Evolutionary conservation across 2,888 invertebrate genomes (phyloP), one percentile per base, ranked within the genome.

Genomic region (Balanococcus diminutus): DNA sequence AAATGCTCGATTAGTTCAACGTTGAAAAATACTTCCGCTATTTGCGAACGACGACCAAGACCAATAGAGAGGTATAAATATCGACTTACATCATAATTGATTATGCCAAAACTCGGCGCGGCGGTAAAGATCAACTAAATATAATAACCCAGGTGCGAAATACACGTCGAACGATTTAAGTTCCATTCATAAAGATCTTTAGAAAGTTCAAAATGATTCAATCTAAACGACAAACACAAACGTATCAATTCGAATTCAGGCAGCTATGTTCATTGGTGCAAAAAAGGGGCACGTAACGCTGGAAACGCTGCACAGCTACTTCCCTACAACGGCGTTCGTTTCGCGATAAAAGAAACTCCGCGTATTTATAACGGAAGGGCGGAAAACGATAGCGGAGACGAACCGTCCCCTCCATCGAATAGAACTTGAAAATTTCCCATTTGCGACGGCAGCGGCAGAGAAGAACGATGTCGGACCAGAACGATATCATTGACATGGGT

Each of bases 361-460:
- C 51, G n/a, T n/a, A n/a, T n/a, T n/a, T n/a, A 31, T 39, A 84
- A 84, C 42, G 79, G 84, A 25, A 75, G 84, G 84, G 75, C 79
- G 84, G 79, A 84, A 84, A 84, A 79, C 42, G 72, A 16, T 8
- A 9, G 5, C 51, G n/a, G 84, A 46, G 19, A 25, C 79, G 22
- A 83, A 83, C 56, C 28, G n/a, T 25, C 84, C 75, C 72, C 31
- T 25, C 28, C 75, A 39, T n/a, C 31, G 11, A 72, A 67, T 11
- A 36, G 42, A 84, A 84, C 84, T 84, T 72, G 36, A 84, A 84
- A 75, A 72, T 84, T 84, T 84, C 42, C 75, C 79, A 84, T 75
- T 75, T 75, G 79, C 72, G 75, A 32, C 16, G 32, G 75, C 61
- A 51, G 61, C 16, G 32, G 75, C 14, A 36, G 25, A 84, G 72